Percentiles rank a stretch among this genome's conserved stretches.
Conservation (phyloP, 2,113 vertebrate species). For the Seriola quinqueradiata region DNA sequence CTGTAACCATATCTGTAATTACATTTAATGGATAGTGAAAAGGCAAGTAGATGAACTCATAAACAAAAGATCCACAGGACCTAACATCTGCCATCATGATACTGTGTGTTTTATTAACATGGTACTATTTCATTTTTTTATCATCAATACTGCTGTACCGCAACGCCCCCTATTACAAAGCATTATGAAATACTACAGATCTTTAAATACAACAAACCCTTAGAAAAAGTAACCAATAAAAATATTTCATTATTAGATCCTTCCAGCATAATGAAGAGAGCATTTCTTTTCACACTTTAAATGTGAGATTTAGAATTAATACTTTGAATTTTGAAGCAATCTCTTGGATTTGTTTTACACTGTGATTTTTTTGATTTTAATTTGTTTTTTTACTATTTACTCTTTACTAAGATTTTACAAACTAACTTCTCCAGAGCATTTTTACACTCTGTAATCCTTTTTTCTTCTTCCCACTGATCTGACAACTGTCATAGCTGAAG, state of each 20-base stretch:
- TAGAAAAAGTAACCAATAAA: not conserved
- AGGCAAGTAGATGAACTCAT: too few relatives aligned
- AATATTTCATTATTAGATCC: not conserved
- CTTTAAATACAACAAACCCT: too few relatives aligned
- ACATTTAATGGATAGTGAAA: too few relatives aligned
- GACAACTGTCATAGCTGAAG: conserved; percentile 9
- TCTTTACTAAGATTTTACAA: not conserved
- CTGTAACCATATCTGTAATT: too few relatives aligned
- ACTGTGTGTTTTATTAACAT: too few relatives aligned
- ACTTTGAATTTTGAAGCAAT: conserved; percentile 5
- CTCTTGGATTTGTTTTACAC: not conserved
- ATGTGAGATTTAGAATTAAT: not conserved
- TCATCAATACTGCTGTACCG: too few relatives aligned
- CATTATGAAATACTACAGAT: too few relatives aligned
- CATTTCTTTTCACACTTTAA: not conserved
- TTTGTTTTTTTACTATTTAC: not conserved
- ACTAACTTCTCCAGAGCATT: not conserved
- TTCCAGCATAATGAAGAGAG: not conserved
- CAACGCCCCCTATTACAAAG: too few relatives aligned
- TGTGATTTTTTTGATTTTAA: not conserved
- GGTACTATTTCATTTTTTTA: too few relatives aligned
- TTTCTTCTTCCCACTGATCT: conserved; percentile 10
- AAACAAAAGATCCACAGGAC: too few relatives aligned
- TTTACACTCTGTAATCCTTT: not conserved
- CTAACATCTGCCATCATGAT: too few relatives aligned